phyloP scores from a whole-genome alignment of 2,888 invertebrate genomes.

The Melieria picta region DNA sequence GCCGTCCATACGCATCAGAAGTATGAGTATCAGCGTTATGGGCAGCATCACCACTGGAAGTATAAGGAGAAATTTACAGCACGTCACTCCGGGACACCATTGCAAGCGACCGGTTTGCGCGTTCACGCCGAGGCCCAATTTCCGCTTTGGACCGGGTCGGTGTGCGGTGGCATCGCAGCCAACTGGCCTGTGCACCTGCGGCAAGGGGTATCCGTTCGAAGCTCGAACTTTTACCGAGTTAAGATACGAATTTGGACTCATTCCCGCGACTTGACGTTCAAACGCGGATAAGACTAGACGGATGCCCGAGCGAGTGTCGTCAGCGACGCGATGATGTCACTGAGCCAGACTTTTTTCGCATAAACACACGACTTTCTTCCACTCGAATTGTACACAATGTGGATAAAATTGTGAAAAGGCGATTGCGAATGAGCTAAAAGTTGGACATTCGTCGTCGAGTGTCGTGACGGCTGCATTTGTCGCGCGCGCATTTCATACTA shows the following conservation, averaged over 20 bases:
- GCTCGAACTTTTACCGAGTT: constrained; percentile 39
- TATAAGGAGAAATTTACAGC: constrained; percentile 62
- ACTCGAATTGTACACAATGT: too few relatives aligned
- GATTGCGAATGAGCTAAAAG: constrained; percentile 3
- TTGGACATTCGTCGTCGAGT: constrained; percentile 17
- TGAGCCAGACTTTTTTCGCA: not conserved
- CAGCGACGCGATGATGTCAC: constrained; percentile 7
- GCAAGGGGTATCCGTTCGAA: constrained; percentile 42
- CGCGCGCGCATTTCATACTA: constrained; percentile 59
- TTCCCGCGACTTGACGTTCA: constrained; percentile 32
- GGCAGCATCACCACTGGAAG: constrained; percentile 65
- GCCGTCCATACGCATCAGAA: constrained; percentile 61
- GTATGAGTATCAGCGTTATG: constrained; percentile 57
- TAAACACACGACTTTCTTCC: constrained; percentile 26
- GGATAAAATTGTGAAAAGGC: too few relatives aligned
- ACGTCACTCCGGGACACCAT: constrained; percentile 66
- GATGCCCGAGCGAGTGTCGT: too few relatives aligned
- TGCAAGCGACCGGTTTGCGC: constrained; percentile 63
- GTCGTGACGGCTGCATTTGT: constrained; percentile 49
- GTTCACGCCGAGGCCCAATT: constrained; percentile 61
- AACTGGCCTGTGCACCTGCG: constrained; percentile 48
- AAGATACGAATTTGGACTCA: constrained; percentile 49
- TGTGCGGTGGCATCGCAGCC: not conserved
- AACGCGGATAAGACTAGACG: not conserved
- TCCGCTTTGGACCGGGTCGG: constrained; percentile 42